Conservation (phyloP, 2,888 invertebrate species). For the Temnothorax ravouxi region DNA sequence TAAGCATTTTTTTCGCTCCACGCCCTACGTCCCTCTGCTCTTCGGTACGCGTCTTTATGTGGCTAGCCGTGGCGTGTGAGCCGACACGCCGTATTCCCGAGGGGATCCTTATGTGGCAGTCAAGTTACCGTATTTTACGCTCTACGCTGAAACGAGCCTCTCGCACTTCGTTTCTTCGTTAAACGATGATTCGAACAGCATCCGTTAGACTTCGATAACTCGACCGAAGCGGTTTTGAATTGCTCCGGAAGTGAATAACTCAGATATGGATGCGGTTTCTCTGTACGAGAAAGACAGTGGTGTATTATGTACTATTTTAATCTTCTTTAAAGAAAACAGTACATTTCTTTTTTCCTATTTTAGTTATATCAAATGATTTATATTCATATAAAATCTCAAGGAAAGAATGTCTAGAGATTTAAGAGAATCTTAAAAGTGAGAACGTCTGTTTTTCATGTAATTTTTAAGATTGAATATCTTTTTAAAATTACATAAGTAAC, state of each 20-base stretch:
- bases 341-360: not conserved
- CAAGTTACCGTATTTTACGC: slow-evolving; percentile 53
- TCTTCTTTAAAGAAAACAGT: not conserved
- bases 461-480: not conserved
- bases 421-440: not conserved
- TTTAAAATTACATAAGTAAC: too few relatives aligned
- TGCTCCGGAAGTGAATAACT: slow-evolving; percentile 30
- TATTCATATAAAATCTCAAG: not conserved
- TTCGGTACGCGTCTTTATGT: slow-evolving; percentile 62
- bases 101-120: slow-evolving; percentile 60
- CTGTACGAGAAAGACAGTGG: not conserved
- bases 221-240: slow-evolving; percentile 22
- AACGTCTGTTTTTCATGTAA: not conserved
- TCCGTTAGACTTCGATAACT: slow-evolving; percentile 45
- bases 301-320: not conserved
- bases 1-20: slow-evolving; percentile 73
- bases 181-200: slow-evolving; percentile 39
- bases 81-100: slow-evolving; percentile 65
- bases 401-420: not conserved
- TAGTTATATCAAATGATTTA: not conserved
- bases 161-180: slow-evolving; percentile 48
- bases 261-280: slow-evolving; percentile 21
- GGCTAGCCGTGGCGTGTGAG: slow-evolving; percentile 61
- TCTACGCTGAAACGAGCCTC: slow-evolving; percentile 37
- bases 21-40: slow-evolving; percentile 49